phyloP scores from a whole-genome alignment of 2,113 vertebrate genomes.

The Dinomys branickii region DNA sequence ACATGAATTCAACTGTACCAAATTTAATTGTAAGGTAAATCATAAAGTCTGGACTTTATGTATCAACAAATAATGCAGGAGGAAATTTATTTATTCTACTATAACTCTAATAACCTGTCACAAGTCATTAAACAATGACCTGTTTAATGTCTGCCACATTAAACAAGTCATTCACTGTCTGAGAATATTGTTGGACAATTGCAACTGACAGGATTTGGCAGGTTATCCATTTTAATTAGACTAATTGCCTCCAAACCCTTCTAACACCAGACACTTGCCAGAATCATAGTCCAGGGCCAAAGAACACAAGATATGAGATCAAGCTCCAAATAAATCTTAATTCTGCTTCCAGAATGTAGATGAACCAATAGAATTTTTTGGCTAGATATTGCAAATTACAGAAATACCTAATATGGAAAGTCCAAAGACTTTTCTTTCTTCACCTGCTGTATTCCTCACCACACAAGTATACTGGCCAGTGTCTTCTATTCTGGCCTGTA shows the following conservation, averaged over 20 bases:
- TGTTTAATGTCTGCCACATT: neutral
- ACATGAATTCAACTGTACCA: neutral
- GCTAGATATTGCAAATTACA: neutral
- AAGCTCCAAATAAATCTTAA: conserved; percentile 45
- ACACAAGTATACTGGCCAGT: conserved; percentile 93
- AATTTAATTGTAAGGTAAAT: conserved; percentile 24
- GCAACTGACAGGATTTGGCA: neutral
- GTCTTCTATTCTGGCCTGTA: conserved; percentile 87
- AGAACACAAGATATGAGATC: conserved; percentile 3
- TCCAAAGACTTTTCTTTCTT: conserved; percentile 91
- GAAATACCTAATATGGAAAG: conserved; percentile 92
- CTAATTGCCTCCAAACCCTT: neutral
- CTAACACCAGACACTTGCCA: conserved; percentile 15
- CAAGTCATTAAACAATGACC: too few species aligned
- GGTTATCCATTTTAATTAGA: neutral
- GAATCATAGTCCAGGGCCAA: neutral
- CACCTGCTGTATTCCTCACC: conserved; percentile 93
- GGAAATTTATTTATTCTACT: neutral
- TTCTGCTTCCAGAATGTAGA: neutral
- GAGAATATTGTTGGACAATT: neutral
- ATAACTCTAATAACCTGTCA: neutral
- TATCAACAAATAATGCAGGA: neutral
- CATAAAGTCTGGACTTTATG: neutral
- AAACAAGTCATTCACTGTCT: neutral
- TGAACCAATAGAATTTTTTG: neutral